These are phyloP conservation scores for Halcyon smyrnensis DNA, from an alignment of 2,797 vertebrate species.

Conservation along the genomic window DNA sequence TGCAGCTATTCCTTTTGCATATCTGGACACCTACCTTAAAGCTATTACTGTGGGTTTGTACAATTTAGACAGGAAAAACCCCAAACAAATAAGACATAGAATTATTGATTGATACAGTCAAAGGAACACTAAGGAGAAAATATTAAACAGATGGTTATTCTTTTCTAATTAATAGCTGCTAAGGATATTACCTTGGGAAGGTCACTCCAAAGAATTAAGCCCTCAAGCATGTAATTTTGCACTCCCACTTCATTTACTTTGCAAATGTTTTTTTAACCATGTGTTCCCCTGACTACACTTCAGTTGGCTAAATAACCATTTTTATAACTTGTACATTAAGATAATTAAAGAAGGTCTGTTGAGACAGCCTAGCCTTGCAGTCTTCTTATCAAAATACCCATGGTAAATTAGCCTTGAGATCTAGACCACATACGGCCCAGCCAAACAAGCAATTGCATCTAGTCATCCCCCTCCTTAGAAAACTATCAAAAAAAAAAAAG, in stretches of 20 bases:
- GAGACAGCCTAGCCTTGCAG: neutral
- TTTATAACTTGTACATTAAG: neutral
- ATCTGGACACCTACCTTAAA: neutral
- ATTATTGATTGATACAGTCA: neutral
- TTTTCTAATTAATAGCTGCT: neutral
- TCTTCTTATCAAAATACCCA: neutral
- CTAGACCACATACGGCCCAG: neutral
- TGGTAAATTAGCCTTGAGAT: neutral
- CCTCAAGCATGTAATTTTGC: neutral
- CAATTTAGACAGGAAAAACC: neutral
- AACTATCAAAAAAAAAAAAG: neutral
- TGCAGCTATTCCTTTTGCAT: neutral
- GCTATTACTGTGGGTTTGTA: neutral
- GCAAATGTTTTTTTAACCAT: neutral
- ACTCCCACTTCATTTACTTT: neutral
- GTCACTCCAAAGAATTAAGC: neutral
- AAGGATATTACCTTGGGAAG: neutral
- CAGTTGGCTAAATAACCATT: neutral
- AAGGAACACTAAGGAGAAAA: neutral
- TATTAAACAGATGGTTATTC: neutral
- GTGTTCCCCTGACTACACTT: neutral
- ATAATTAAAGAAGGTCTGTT: neutral
- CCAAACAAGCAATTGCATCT: neutral
- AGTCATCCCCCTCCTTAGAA: neutral
- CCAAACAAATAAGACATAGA: neutral